Base-by-base conservation (phyloP, 2,113 vertebrate species). In the Ophiodon elongatus region DNA sequence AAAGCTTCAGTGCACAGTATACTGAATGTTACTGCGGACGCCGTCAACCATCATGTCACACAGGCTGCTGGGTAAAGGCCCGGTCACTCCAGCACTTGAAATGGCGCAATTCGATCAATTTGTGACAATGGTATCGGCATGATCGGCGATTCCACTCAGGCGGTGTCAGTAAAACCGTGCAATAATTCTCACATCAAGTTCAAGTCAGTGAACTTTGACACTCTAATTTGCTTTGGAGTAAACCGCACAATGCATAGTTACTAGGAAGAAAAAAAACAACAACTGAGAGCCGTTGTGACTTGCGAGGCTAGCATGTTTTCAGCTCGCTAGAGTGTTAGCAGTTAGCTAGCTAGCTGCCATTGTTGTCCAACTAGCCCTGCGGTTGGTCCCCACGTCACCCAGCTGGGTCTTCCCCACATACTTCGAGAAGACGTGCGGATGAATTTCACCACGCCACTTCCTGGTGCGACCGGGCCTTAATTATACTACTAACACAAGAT, bases 1-100 rank as follows among this genome's bases (percentile, higher is more conserved):
- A 76, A 56, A 21, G 21, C 27, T 67, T 59, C 23, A n/a, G 62
- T 14, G 52, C 37, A 79, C 25, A 41, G 41, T 66, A 35, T 25
- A 52, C n/a, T 60, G 45, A 39, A 62, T 84, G 59, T 76, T 57
- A 25, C 64, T 43, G 50, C 23, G 8, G 56, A 76, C 43, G 65
- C 29, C 21, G 21, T 70, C 25, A 33, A 39, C 29, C 52, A 56
- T 43, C 11, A 21, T 54, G 29, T 63, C 50, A 52, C 52, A 63
- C 71, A 69, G 17, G 52, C 47, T 77, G 64, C 57, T 80, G 62
- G 45, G 39, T 17, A n/a, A 87, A 54, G 54, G 0, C 47, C 1
- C 9, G 4, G 21, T 69, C 52, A 52, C 27, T 27, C 25, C 62
- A 56, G 21, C 2, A 41, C 35, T 3, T 64, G 2, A 56, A 71